Percentiles rank a stretch among this genome's conserved stretches.
phyloP scores from a whole-genome alignment of 2,888 invertebrate species.

The Globia sparganii region DNA sequence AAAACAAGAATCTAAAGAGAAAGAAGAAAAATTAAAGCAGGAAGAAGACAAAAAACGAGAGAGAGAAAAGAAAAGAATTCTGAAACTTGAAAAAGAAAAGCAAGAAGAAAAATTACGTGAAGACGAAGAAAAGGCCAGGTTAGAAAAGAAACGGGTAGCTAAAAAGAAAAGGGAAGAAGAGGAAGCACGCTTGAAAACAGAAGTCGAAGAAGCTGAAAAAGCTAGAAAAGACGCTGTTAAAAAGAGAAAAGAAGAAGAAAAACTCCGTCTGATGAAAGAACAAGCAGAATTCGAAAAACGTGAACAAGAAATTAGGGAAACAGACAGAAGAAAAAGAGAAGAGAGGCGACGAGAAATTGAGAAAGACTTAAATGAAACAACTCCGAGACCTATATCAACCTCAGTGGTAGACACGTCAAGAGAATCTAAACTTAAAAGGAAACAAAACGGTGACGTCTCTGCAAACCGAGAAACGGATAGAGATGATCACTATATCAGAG shows the following conservation, averaged over 20 bases:
- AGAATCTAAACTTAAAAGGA: conserved; percentile 17
- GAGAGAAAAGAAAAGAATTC: conserved; percentile 17
- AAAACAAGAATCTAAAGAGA: conserved; percentile 28
- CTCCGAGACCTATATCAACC: background rate
- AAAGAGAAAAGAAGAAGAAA: conserved; percentile 46
- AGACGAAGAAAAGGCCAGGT: conserved; percentile 31
- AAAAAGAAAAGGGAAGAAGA: conserved; percentile 45
- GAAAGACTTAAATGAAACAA: conserved; percentile 32
- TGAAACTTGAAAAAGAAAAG: conserved; percentile 34
- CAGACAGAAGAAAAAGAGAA: conserved; percentile 30
- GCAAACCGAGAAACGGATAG: conserved; percentile 22
- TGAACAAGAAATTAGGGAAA: conserved; percentile 37
- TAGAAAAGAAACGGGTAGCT: conserved; percentile 36
- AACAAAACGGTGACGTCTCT: conserved; percentile 44
- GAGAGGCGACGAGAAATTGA: conserved; percentile 40
- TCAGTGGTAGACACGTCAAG: background rate
- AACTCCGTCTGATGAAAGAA: conserved; percentile 26
- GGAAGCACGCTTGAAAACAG: conserved; percentile 31
- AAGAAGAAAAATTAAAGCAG: conserved; percentile 53
- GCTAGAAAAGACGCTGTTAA: conserved; percentile 36
- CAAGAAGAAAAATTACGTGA: conserved; percentile 26
- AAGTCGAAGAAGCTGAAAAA: conserved; percentile 57
- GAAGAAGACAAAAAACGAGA: conserved; percentile 28
- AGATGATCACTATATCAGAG: conserved; percentile 70
- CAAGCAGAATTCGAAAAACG: conserved; percentile 37